Evolutionary conservation across 2,888 invertebrate species (phyloP), one percentile per base, ranked within the genome.

Genomic region (Chrysopilus asiliformis): DNA sequence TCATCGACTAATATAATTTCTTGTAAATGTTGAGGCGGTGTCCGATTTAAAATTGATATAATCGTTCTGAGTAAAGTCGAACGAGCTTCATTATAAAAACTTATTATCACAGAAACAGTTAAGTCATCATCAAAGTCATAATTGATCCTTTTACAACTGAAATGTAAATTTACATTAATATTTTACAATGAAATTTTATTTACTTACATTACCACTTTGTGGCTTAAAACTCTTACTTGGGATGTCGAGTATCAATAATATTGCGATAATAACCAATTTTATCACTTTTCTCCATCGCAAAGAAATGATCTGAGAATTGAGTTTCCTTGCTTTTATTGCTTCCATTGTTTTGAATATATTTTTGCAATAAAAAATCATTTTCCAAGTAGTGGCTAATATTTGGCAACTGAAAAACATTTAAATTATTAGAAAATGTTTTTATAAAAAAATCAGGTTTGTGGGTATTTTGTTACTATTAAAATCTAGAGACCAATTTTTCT

Each of bases 1-100:
- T 60, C 58, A 42, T 58, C 58, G 36, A 60, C 49, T 37, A 60
- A 26, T 31, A 60, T 52, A 2, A 59, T 46, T 45, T 60, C 59
- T 10, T 53, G 43, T 22, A 58, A 43, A 40, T 55, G 53, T 7
- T 45, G 38, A 3, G 24, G 13, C 2, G 56, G 50, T 2, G 57
- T 56, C 22, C 55, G 50, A 7, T 40, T 40, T n/a, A 55, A 41
- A 26, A 60, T 37, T 4, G 56, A 51, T 9, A 49, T 38, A 9
- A 60, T 42, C 5, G 58, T 58, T 24, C 57, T 44, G 16, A 56
- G 32, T n/a, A 60, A 41, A 20, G 52, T 49, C 3, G 58, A 53
- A 9, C 57, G 50, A 4, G 55, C 50, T 43, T 60, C 59, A 38
- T 60, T 58, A 34, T 53, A 45, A 32, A 50, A 60, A 9, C 49